Evolutionary conservation across 2,113 vertebrate species (phyloP), one percentile per base, ranked within the genome.

Genomic region (Mobula hypostoma): DNA sequence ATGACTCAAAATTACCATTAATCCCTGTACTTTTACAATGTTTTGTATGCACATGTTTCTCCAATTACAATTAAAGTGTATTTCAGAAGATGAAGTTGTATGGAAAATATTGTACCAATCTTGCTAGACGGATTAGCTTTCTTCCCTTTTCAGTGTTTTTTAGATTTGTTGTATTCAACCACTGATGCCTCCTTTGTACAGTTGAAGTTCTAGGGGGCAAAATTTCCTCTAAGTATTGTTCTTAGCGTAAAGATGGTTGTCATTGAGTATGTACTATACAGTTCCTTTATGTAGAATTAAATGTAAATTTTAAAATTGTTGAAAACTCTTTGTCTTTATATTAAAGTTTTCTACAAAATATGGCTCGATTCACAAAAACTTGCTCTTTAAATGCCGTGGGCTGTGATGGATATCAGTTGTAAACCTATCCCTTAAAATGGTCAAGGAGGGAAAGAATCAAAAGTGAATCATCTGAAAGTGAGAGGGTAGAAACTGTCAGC

Each of bases 251-350:
- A 93, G 91, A 56, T 72, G 91, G 91, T 93, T 93, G 91, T 93
- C 91, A 96, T 94, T 94, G 95, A 95, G 95, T 97, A 96, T 97
- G 96, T 97, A 97, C 95, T 94, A 97, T 97, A 97, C 78, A 93
- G 74, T 95, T 96, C 95, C 96, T 95, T 97, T 97, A 74, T 95
- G 97, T 97, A 97, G 97, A 97, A 97, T 97, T 97, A 97, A 97
- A 97, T 97, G 96, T 97, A 95, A 95, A 48, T 97, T 97, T 96
- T 95, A 96, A 95, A 97, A 95, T 48, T 21, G 29, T 40, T 93
- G 27, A 93, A 63, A 92, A 76, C 9, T 70, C 68, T 93, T 72
- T 94, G 93, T 95, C 94, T 92, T 96, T 32, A 94, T 97, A 78
- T 87, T 97, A 83, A 93, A 93, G 91, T 56, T 96, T 95, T 96